Evolutionary conservation across 2,888 invertebrate species (phyloP), one percentile per base, ranked within the genome.

Genomic region (Linnaemya tessellans): DNA sequence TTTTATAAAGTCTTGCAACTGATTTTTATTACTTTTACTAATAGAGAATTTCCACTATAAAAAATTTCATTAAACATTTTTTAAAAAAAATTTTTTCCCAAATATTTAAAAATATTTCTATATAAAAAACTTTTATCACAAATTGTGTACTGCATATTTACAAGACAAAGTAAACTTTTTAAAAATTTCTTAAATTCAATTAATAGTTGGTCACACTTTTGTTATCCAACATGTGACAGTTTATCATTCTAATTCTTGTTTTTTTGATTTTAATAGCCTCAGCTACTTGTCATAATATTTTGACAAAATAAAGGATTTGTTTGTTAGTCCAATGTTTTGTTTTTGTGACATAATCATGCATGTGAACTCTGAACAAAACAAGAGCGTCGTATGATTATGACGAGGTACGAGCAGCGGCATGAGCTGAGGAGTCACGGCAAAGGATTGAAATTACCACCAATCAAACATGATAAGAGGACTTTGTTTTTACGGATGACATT

Each of bases 221-320:
- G 18, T 60, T 8, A 35, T 15, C 1, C 15, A 22, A 75, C 49
- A 60, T 65, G 43, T 54, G 65, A 74, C 56, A 78, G 25, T 62
- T 71, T 60, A 51, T 70, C 25, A 67, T 13, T 25, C 30, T 10
- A n/a, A 3, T 67, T 0, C 15, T 35, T 11, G 25, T 38, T 41
- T 62, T 58, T n/a, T 49, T 5, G 2, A 30, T 58, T 49, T 70
- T 58, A 49, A 80, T 82, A 22, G n/a, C 38, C 77, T 74, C 49
- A 84, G 58, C 77, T 67, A 73, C 65, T 80, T 86, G 73, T 83
- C 84, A 74, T 71, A 80, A 86, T 62, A 84, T 80, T 86, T 86
- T 83, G 84, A 75, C 80, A 80, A 80, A 83, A 84, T 83, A 78
- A 84, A 80, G 68, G 84, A 77, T 54, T 73, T 74, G 56, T 79